A percentile compares a stretch with the other conserved stretches of the same genome.
phyloP scores from a whole-genome alignment of 2,797 vertebrate genomes.

The Hyperoplus lanceolatus region DNA sequence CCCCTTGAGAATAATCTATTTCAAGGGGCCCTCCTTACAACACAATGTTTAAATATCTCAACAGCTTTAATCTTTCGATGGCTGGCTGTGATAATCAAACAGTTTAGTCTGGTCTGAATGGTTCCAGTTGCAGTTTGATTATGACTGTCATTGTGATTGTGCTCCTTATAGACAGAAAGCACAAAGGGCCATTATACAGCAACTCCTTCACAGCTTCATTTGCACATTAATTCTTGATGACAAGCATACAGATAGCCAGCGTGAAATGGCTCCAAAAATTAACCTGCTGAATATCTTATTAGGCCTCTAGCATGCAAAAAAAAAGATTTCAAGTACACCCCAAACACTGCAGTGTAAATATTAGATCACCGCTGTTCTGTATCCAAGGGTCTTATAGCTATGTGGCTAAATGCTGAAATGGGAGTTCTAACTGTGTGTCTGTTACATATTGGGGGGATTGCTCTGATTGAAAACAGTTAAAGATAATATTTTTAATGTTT shows the following conservation, averaged over 20 bases:
- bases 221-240: constrained; percentile 69
- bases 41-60: too few species aligned
- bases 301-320: constrained; percentile 20
- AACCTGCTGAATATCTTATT: constrained; percentile 52
- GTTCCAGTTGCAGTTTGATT: constrained; percentile 39
- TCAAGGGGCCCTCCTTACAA: too few species aligned
- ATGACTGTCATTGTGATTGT: neutral
- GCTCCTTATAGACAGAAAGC: constrained; percentile 24
- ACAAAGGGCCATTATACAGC: constrained; percentile 39
- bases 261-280: constrained; percentile 58
- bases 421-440: too few species aligned
- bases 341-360: neutral
- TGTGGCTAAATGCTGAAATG: too few species aligned
- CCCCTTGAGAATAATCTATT: too few species aligned
- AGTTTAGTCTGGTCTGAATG: constrained; percentile 8
- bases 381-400: neutral
- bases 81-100: constrained; percentile 12
- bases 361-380: constrained; percentile 33
- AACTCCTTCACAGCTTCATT: constrained; percentile 51
- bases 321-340: constrained; percentile 33
- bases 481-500: too few species aligned
- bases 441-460: too few species aligned
- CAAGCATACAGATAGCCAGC: constrained; percentile 55
- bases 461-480: too few species aligned
- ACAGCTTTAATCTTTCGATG: neutral